Percentiles rank a stretch among this genome's conserved stretches.
phyloP scores from a whole-genome alignment of 2,888 invertebrate species.

The Polymixis flavicincta region DNA sequence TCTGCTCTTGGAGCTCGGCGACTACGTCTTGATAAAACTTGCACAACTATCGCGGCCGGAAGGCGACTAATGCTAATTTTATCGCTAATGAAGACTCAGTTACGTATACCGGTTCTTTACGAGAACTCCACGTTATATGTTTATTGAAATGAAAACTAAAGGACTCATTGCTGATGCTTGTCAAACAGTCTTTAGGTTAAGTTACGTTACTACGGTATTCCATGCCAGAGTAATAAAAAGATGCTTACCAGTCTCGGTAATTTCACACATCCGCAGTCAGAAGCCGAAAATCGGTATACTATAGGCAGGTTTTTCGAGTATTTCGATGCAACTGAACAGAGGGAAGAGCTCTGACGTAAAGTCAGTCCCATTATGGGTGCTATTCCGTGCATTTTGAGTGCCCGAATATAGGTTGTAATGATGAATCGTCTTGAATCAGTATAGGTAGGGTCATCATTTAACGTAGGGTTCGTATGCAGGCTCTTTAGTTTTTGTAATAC shows the following conservation, averaged over 20 bases:
- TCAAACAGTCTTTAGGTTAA: slow-evolving; percentile 11
- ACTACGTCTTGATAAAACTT: slow-evolving; percentile 63
- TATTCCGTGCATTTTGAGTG: neutral
- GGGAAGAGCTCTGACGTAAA: neutral
- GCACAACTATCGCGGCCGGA: slow-evolving; percentile 63
- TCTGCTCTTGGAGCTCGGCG: slow-evolving; percentile 34
- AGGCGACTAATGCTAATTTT: slow-evolving; percentile 69
- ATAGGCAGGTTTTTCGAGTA: neutral
- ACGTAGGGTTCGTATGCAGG: neutral
- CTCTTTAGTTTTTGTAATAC: neutral
- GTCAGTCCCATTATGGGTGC: neutral
- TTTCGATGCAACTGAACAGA: neutral
- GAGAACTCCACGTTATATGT: slow-evolving; percentile 31
- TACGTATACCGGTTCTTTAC: slow-evolving; percentile 53
- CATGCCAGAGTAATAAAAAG: neutral
- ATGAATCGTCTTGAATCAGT: slow-evolving; percentile 1
- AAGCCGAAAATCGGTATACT: neutral
- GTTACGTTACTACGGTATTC: neutral
- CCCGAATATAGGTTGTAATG: slow-evolving; percentile 10
- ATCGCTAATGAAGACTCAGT: slow-evolving; percentile 67
- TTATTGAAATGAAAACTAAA: slow-evolving; percentile 15
- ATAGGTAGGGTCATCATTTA: neutral
- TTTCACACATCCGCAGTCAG: neutral
- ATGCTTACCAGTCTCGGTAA: slow-evolving; percentile 1
- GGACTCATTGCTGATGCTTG: slow-evolving; percentile 3